A percentile compares a stretch with the other conserved stretches of the same genome.
phyloP scores from a whole-genome alignment of 2,888 invertebrate genomes.

The Trypoxylon attenuatum region DNA sequence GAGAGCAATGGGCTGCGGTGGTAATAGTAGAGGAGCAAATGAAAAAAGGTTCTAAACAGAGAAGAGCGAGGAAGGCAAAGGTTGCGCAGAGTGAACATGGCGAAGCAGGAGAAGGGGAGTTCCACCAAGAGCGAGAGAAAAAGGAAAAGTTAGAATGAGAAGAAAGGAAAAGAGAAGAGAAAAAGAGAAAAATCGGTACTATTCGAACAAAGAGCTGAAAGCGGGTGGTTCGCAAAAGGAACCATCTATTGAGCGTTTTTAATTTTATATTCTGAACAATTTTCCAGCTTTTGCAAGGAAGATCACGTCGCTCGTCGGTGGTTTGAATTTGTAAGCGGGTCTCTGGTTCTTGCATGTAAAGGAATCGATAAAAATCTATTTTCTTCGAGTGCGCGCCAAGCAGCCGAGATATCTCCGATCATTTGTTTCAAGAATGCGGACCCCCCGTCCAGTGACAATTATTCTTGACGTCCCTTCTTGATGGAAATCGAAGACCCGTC shows the following conservation, averaged over 20 bases:
- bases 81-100: background rate
- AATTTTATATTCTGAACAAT: conserved; percentile 25
- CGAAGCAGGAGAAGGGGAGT: too few relatives aligned
- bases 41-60: background rate
- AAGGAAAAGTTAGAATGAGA: too few relatives aligned
- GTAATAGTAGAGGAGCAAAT: background rate
- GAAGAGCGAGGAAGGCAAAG: background rate
- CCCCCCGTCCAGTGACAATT: background rate
- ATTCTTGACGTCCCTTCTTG: background rate
- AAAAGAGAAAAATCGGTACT: too few relatives aligned
- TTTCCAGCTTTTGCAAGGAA: conserved; percentile 15
- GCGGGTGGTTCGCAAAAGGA: background rate
- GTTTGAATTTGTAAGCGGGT: background rate
- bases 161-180: too few relatives aligned
- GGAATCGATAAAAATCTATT: conserved; percentile 30
- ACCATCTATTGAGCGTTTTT: conserved; percentile 15
- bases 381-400: background rate
- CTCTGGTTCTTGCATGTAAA: background rate
- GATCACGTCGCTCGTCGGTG: background rate
- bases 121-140: background rate
- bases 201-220: background rate
- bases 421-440: background rate
- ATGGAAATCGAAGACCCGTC: background rate
- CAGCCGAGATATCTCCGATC: background rate
- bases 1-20: conserved; percentile 14